Evolutionary conservation across 2,113 vertebrate genomes (phyloP).

Genomic region (Colaptes auratus): DNA sequence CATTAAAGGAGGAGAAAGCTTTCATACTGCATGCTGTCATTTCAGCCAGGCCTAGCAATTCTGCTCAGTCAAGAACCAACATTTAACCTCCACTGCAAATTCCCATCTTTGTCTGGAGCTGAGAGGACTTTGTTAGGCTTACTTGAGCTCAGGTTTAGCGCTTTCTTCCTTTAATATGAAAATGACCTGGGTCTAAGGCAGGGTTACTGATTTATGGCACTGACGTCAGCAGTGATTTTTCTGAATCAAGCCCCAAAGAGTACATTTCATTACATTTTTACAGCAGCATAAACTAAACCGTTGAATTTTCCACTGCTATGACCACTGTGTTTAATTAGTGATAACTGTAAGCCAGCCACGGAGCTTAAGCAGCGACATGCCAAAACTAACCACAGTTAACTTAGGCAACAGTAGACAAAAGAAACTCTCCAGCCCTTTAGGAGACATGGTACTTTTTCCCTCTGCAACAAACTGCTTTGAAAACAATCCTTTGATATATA

Average conservation of each 20-base stretch:
- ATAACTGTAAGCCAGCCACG: constrained; percentile 17
- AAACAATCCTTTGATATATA: constrained; percentile 39
- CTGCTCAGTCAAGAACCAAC: neutral
- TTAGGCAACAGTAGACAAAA: constrained; percentile 51
- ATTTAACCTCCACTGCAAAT: constrained; percentile 5
- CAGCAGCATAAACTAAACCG: constrained; percentile 56
- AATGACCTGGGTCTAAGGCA: constrained; percentile 59
- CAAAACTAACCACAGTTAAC: constrained; percentile 42
- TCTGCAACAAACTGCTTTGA: constrained; percentile 37
- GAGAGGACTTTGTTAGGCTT: constrained; percentile 16
- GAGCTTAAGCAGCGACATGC: constrained; percentile 19
- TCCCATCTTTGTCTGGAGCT: constrained; percentile 36
- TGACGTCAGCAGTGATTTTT: constrained; percentile 62
- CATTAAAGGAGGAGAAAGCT: neutral
- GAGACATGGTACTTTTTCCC: neutral
- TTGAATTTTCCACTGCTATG: constrained; percentile 39
- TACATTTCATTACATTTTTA: constrained; percentile 55
- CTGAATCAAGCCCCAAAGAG: constrained; percentile 48
- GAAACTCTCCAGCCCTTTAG: constrained; percentile 18
- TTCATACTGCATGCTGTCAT: neutral
- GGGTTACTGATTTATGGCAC: constrained; percentile 65
- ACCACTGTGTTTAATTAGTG: constrained; percentile 60
- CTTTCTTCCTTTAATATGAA: constrained; percentile 42
- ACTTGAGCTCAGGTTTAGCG: constrained; percentile 30
- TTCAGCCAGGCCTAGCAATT: neutral